Conservation (phyloP, 2,113 vertebrate genomes). For the Hydrolagus affinis region DNA sequence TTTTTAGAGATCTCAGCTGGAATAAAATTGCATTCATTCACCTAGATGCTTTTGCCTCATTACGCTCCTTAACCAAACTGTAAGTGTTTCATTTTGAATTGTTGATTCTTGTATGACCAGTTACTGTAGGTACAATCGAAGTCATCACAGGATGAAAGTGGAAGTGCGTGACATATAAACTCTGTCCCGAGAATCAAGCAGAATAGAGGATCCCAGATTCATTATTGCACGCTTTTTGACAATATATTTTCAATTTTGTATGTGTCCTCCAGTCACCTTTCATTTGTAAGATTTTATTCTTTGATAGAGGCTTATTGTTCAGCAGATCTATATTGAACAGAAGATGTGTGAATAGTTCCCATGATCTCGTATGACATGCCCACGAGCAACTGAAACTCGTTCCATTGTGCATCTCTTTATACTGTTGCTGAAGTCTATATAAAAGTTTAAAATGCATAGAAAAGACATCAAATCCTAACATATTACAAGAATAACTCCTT, state of each 20-base stretch:
- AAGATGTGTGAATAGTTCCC: background rate
- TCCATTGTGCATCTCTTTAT: background rate
- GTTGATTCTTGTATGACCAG: background rate
- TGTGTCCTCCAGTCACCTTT: background rate
- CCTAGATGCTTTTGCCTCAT: constrained; percentile 71
- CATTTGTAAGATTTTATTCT: background rate
- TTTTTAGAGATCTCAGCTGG: constrained; percentile 83
- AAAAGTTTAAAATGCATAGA: background rate
- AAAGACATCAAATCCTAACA: background rate
- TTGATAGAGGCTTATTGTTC: background rate
- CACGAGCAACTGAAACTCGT: background rate
- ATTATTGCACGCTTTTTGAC: background rate
- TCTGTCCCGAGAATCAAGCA: background rate
- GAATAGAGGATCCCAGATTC: no score
- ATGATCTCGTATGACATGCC: background rate
- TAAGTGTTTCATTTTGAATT: constrained; percentile 54
- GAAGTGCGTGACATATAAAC: background rate
- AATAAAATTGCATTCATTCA: constrained; percentile 78
- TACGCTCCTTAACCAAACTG: constrained; percentile 81
- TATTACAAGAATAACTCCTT: no score
- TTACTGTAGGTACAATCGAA: background rate
- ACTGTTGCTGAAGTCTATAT: background rate
- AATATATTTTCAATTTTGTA: background rate
- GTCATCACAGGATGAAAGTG: no score
- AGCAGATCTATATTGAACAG: background rate